Evolutionary conservation across 2,113 vertebrate species (phyloP).

Genomic region (Siniperca chuatsi): DNA sequence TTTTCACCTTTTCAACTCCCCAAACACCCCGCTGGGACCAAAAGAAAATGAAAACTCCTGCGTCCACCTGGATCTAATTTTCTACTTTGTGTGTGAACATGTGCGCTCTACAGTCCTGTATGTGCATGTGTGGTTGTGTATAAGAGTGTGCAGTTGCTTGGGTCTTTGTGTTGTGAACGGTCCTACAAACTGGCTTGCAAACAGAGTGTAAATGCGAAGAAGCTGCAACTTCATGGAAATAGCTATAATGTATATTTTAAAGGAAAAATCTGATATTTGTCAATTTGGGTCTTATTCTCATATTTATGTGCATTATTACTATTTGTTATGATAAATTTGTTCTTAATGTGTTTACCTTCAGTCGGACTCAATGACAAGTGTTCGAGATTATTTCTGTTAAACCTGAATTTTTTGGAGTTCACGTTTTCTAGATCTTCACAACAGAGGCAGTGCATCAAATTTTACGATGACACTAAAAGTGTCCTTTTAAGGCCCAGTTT

Average conservation of each 20-base stretch:
- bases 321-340: neutral
- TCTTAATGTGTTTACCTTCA: neutral
- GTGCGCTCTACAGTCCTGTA: neutral
- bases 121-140: neutral
- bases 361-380: neutral
- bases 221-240: neutral
- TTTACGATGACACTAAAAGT: neutral
- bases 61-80: slow-evolving; percentile 53
- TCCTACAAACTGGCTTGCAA: neutral
- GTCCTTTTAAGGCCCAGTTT: neutral
- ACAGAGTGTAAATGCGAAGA: neutral
- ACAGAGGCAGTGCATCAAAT: neutral
- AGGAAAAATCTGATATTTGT: neutral
- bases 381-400: neutral
- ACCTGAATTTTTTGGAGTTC: neutral
- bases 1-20: slow-evolving; percentile 48
- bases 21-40: slow-evolving; percentile 34
- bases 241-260: neutral
- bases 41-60: slow-evolving; percentile 16
- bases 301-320: neutral
- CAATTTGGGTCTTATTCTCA: neutral
- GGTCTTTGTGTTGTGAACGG: neutral
- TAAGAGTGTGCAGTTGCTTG: neutral
- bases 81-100: neutral
- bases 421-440: neutral